These are phyloP conservation scores for Drosophila ogumai DNA, from an alignment of 1,140 invertebrate genomes.

Conservation along the genomic window DNA sequence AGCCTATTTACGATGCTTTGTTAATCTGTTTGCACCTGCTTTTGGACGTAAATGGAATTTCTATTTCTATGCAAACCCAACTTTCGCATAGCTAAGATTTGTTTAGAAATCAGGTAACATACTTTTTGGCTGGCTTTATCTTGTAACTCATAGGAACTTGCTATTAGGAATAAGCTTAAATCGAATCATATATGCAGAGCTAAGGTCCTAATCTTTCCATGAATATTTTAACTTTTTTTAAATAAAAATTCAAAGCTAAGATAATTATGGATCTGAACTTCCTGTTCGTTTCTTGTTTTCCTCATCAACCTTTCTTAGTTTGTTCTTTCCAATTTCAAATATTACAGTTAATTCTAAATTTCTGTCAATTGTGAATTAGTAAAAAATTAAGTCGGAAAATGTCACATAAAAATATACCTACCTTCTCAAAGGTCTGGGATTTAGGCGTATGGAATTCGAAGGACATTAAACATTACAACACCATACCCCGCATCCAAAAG, in stretches of 20 bases:
- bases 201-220: no score
- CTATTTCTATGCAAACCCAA: background rate
- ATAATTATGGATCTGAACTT: no score
- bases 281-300: no score
- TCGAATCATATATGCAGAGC: no score
- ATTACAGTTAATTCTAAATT: conserved; percentile 3
- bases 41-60: conserved; percentile 22
- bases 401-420: conserved; percentile 7
- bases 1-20: conserved; percentile 16
- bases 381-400: conserved; percentile 3
- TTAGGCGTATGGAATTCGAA: conserved; percentile 58
- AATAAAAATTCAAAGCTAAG: no score
- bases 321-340: background rate
- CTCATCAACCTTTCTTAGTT: background rate
- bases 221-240: no score
- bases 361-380: background rate
- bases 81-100: background rate
- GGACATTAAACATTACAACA: conserved; percentile 50
- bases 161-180: no score
- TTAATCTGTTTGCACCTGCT: conserved; percentile 8
- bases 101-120: background rate
- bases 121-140: background rate
- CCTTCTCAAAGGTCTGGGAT: conserved; percentile 53
- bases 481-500: conserved; percentile 55
- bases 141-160: background rate